Evolutionary conservation across 1,140 invertebrate genomes (phyloP), one percentile per base, ranked within the genome.

Genomic region (Acromyrmex heyeri): DNA sequence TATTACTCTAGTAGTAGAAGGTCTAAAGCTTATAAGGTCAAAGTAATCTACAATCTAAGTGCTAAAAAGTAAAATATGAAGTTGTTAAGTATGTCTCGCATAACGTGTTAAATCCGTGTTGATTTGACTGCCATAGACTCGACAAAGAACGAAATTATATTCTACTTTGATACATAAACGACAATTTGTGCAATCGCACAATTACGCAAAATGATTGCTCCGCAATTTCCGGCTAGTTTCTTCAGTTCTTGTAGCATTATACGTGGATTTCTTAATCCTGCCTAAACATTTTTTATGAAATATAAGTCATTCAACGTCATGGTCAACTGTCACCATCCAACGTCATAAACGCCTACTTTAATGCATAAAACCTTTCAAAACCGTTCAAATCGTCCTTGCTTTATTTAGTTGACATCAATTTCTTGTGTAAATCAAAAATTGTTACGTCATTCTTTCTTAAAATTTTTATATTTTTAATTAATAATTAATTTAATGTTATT

Each of bases 271-370:
- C 64, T 81, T 70, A 55, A 57, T 57, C 16, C 8, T 10, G 38
- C 10, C 21, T 70, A 69, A 12, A 24, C 77, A 21, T 81, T 69
- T 79, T 69, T 79, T n/a, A 18, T 5, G 2, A 57, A 50, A 44
- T 81, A 57, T 48, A 38, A 79, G 30, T 69, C 21, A 70, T 38
- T 70, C 64, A 81, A 81, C 77, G 30, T 70, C 77, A 57, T 14
- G 77, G 48, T 81, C 48, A 81, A 69, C 21, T 44, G 24, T 44
- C 44, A 69, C 5, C 21, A 24, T 57, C 12, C 21, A 18, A 34
- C 21, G 8, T 24, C 65, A n/a, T 59, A 27, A 57, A 16, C 16
- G 12, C 0, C 30, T 64, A 50, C 6, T 57, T 24, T 5, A 16
- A 57, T 44, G 2, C 18, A 14, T 53, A 67, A 16, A 61, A 79